Conservation (phyloP, 2,113 vertebrate genomes). For the Chaetorhynchus papuensis region DNA sequence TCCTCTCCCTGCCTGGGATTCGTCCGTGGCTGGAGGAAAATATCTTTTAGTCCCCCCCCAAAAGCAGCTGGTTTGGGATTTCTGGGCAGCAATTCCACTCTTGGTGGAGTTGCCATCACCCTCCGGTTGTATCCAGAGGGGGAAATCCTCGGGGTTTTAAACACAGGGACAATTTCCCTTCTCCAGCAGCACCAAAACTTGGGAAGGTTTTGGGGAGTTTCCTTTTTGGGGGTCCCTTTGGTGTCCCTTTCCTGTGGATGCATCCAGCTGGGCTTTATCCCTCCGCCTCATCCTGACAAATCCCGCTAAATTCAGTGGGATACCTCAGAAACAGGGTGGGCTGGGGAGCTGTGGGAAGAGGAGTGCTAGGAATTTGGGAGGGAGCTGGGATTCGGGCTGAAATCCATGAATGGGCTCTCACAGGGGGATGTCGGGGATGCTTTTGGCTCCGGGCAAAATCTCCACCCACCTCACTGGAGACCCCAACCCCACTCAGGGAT, state of each 20-base stretch:
- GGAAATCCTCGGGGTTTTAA: background rate
- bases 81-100: background rate
- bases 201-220: background rate
- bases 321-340: background rate
- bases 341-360: background rate
- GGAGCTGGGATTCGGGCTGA: background rate
- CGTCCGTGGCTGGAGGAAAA: background rate
- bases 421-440: accelerated
- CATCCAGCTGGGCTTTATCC: background rate
- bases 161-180: background rate
- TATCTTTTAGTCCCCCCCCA: background rate
- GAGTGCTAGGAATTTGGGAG: too few relatives aligned
- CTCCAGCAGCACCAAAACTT: background rate
- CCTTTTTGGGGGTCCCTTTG: background rate
- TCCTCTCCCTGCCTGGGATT: background rate
- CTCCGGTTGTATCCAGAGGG: accelerated
- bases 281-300: accelerated
- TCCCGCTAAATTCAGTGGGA: background rate
- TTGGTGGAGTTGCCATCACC: background rate
- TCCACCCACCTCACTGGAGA: background rate
- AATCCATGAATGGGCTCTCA: accelerated
- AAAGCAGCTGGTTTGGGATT: background rate
- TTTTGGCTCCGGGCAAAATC: background rate
- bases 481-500: accelerated
- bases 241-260: background rate